Base-by-base conservation (phyloP, 2,113 vertebrate species). In the Thinocorus orbignyianus region DNA sequence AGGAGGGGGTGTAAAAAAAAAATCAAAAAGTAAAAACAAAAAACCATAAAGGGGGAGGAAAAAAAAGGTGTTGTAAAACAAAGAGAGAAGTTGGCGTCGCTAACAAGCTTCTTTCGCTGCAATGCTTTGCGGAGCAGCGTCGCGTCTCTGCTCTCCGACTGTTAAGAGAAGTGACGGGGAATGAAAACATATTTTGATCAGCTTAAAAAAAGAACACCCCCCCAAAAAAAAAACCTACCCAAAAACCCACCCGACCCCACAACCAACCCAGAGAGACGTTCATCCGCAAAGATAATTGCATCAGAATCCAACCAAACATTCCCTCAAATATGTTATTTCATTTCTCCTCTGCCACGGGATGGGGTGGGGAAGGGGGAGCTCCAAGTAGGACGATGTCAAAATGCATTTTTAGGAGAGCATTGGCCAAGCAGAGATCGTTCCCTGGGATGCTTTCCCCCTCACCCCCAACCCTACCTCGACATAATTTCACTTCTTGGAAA, bases 291-390 rank as follows among this genome's bases (percentile, higher is more conserved):
- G 94, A 96, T 94, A 95, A 95, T 93, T 95, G 83, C 71, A 69
- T 88, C 73, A 83, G 64, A 96, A 93, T 77, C 87, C 95, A 92
- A 93, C 73, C 80, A 93, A 94, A 93, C 94, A 91, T 92, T 94
- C 96, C 85, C 94, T 88, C 92, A 87, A 95, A 65, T 71, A 19
- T 46, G 82, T 90, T 85, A 39, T 79, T 96, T 89, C 76, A 71
- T 91, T 92, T 96, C 92, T 64, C 68, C 76, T 89, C 64, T 95
- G 93, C 87, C 93, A 83, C 0, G 1, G 44, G 37, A 20, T 17
- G 25, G 31, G 0, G 8, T 37, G 52, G 60, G 30, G 15, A 54
- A 7, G 12, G 37, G 55, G 62, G 28, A 14, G 66, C 42, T 89
- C 39, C 69, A 77, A 48, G 87, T 30, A 81, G 64, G 83, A 92